Base-by-base conservation (phyloP, 2,113 vertebrate species). In the Asarcornis scutulata region DNA sequence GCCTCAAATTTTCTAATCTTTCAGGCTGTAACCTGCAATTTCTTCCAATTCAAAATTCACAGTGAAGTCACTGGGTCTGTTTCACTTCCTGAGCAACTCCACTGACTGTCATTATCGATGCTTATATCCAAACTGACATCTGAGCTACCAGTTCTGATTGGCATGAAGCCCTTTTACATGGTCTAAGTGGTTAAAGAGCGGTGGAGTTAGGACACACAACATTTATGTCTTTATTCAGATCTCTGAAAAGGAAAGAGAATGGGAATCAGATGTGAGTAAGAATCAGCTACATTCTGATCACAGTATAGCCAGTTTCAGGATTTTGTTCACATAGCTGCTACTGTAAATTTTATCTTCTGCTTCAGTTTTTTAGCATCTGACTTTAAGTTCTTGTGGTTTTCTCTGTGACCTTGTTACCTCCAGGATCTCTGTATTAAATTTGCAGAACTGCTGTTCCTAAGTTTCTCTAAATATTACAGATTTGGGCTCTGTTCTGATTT, bases 341-440 rank as follows among this genome's bases (percentile, higher is more conserved):
- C 12, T 29, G 29, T 22, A 87, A 85, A 60, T 71, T 79, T 86
- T 40, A 34, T 12, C 14, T 14, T 40, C 55, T 44, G 17, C 40
- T 84, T 64, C 25, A 25, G 5, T 58, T 89, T 72, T 82, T 29
- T 26, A 74, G 36, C 7, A 17, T 22, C 69, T 66, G 40, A 56
- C 64, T 88, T 75, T 34, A 93, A 79, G 68, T 83, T 95, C 26
- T 29, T 75, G 62, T 71, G 44, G 86, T 90, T 95, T 84, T 36
- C 1, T 95, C 40, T 87, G 56, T 89, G 77, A n/a, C 55, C 50
- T 93, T 77, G 76, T 90, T 96, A 72, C 44, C 38, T 89, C 74
- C 38, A 52, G n/a, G 40, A 82, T 67, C 21, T 94, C 89, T 64
- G 0, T 11, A 18, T 58, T 55, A 91, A 93, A 68, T 53, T 58